phyloP scores from a whole-genome alignment of 2,113 vertebrate genomes.

The Rhynchopsitta pachyrhyncha region DNA sequence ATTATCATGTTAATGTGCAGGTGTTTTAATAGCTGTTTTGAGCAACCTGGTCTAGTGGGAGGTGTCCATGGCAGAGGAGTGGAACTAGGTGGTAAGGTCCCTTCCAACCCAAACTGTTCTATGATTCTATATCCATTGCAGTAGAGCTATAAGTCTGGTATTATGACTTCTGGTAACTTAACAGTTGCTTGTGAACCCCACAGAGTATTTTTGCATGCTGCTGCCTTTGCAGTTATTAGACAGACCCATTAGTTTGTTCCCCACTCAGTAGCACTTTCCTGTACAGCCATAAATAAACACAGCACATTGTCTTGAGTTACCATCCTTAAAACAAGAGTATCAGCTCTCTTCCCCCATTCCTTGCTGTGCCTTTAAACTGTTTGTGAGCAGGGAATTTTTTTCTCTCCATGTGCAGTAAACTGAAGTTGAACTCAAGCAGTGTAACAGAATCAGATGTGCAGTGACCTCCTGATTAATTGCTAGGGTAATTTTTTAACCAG shows the following conservation, averaged over 20 bases:
- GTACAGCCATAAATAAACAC: background rate
- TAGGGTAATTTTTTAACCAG: background rate
- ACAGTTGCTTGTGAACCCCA: background rate
- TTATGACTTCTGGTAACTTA: background rate
- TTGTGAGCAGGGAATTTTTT: background rate
- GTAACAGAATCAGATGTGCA: background rate
- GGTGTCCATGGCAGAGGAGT: background rate
- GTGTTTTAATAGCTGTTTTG: background rate
- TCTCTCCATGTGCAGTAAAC: fast-evolving
- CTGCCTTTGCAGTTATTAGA: background rate
- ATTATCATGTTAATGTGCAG: fast-evolving
- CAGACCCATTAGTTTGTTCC: background rate
- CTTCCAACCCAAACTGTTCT: background rate
- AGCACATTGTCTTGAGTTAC: background rate
- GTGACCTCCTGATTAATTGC: fast-evolving
- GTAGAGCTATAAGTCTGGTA: background rate
- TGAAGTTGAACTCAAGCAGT: background rate
- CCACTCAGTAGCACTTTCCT: background rate
- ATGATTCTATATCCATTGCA: fast-evolving
- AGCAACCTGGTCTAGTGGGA: background rate
- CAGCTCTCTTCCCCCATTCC: fast-evolving
- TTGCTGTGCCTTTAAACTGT: background rate
- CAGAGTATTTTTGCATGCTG: background rate
- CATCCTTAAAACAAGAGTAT: background rate
- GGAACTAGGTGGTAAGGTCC: background rate